Base-by-base conservation (phyloP, 2,888 invertebrate species). In the Latrodectus elegans region DNA sequence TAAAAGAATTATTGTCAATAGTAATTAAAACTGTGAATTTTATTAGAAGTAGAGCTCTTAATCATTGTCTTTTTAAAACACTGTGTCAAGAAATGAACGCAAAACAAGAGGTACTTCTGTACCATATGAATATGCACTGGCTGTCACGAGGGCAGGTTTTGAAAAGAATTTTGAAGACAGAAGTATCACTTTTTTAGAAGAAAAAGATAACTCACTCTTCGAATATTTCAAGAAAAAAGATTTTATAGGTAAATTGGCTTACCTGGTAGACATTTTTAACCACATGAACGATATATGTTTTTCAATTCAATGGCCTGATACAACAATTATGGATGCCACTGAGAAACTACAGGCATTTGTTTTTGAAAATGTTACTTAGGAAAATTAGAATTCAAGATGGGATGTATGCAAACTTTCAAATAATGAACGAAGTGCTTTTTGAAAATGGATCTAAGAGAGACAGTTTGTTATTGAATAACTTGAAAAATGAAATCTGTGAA, bases 221-320 rank as follows among this genome's bases (percentile, higher is more conserved):
- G 82, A 83, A 75, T 83, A 83, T 83, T 83, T 83, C 82, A 83
- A 76, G 70, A 83, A 83, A 70, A 83, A 83, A 83, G 55, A 82
- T 82, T 82, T 82, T 82, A 82, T 82, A 82, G 75, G 82, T 82
- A 82, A 82, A 82, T 82, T 82, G 82, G 82, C 82, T 82, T 75
- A 82, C 82, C 82, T 75, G 82, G 75, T 68, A 82, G 82, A 82
- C 75, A 82, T 82, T 82, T 82, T 82, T 82, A 82, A 82, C 75
- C 82, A 82, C 82, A 82, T 82, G 82, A 82, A 82, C 70, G 82
- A 82, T 82, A 82, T 75, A 75, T 70, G 75, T 82, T 70, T 82
- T 82, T 82, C 75, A 82, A 82, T 82, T 82, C 82, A 82, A 75
- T 75, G 82, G 82, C 82, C 82, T 82, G 82, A 82, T 82, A 82